Percentiles rank a stretch among this genome's conserved stretches.
phyloP scores from a whole-genome alignment of 1,140 invertebrate species.

The Drosophila pandora region DNA sequence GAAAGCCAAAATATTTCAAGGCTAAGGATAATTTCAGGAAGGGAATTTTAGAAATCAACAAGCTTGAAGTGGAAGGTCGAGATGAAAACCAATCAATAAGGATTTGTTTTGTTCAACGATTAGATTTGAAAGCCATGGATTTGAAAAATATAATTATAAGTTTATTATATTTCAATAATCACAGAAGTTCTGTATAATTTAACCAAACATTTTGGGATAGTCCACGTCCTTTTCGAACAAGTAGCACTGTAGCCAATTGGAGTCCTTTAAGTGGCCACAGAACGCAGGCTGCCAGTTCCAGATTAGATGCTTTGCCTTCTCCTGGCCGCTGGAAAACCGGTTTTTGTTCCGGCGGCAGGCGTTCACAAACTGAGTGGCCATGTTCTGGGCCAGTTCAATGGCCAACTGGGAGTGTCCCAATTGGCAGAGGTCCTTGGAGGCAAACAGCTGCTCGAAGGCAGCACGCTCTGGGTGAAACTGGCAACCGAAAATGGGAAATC shows the following conservation, averaged over 20 bases:
- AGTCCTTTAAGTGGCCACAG: constrained; percentile 78
- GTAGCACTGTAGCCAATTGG: constrained; percentile 55
- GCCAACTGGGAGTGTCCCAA: constrained; percentile 83
- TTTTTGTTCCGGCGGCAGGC: constrained; percentile 87
- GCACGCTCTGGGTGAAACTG: constrained; percentile 97
- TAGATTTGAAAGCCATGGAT: not conserved
- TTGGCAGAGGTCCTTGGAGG: constrained; percentile 85
- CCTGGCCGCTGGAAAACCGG: constrained; percentile 83
- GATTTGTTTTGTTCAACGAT: too few relatives aligned
- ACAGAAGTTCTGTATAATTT: too few relatives aligned
- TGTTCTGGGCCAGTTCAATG: constrained; percentile 88
- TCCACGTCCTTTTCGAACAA: constrained; percentile 52
- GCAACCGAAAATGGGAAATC: constrained; percentile 92
- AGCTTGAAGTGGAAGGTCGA: not conserved
- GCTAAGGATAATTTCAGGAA: not conserved
- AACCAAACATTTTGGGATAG: constrained; percentile 14
- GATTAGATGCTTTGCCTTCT: constrained; percentile 86
- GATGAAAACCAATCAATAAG: too few relatives aligned
- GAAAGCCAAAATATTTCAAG: not conserved
- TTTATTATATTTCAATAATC: too few relatives aligned
- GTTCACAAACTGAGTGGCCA: constrained; percentile 92
- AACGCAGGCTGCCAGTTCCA: constrained; percentile 87
- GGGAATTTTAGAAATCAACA: not conserved
- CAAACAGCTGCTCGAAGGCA: constrained; percentile 89
- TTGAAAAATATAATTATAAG: not conserved